Evolutionary conservation across 2,888 invertebrate genomes (phyloP).

Genomic region (Chouioia cunea): DNA sequence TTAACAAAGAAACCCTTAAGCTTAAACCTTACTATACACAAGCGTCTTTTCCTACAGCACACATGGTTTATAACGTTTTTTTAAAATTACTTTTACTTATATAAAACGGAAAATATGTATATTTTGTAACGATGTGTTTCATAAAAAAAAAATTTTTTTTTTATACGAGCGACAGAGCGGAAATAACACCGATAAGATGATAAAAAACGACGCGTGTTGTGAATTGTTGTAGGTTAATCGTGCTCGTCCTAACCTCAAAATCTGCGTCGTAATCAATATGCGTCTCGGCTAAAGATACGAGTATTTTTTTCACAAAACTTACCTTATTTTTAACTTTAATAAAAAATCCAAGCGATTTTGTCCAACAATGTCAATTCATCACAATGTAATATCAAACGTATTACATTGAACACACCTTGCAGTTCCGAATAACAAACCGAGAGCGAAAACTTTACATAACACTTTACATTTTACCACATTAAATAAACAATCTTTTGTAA

Average conservation of each 20-base stretch:
- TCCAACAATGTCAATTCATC: too few relatives aligned
- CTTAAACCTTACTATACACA: conserved; percentile 12
- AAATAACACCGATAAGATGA: too few relatives aligned
- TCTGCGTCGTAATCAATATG: background rate
- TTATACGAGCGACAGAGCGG: background rate
- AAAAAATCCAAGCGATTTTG: too few relatives aligned
- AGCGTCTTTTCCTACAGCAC: background rate
- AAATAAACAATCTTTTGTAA: too few relatives aligned
- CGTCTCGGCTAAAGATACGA: background rate
- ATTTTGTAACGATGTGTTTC: conserved; percentile 10
- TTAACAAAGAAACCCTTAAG: conserved; percentile 6
- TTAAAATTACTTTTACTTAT: background rate
- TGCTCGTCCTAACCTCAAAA: conserved; percentile 23
- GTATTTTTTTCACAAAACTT: background rate
- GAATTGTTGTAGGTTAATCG: background rate
- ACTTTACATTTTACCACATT: too few relatives aligned
- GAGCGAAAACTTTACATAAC: too few relatives aligned
- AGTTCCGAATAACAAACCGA: too few relatives aligned
- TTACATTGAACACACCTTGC: too few relatives aligned
- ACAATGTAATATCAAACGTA: too few relatives aligned
- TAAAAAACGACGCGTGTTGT: background rate
- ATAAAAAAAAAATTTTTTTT: background rate
- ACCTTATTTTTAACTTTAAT: background rate
- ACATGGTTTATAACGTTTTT: too few relatives aligned
- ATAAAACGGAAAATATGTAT: background rate